These are phyloP conservation scores for Holocentrus rufus DNA, from an alignment of 2,797 vertebrate species.

Conservation along the genomic window DNA sequence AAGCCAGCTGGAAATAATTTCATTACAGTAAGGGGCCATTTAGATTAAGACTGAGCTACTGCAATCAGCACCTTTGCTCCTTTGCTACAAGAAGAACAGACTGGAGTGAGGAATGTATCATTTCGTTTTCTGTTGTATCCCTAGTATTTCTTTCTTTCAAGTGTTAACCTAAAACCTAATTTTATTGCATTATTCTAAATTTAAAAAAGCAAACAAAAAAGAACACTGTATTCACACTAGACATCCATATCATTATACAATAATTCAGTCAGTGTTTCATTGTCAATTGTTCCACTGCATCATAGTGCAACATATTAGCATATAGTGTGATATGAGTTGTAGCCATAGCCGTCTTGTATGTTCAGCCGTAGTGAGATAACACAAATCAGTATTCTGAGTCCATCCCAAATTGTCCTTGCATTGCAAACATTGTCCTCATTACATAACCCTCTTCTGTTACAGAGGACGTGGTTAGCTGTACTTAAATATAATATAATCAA, in stretches of 20 bases:
- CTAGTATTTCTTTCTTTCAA: neutral
- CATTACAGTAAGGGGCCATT: constrained; percentile 10
- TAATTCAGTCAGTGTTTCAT: no score
- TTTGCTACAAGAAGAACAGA: no score
- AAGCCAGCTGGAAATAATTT: constrained; percentile 36
- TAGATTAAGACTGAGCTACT: neutral
- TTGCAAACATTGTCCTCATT: neutral
- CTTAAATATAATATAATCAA: neutral
- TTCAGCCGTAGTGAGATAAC: no score
- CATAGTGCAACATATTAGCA: no score
- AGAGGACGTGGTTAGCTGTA: neutral
- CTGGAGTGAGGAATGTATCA: no score
- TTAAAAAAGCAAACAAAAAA: no score
- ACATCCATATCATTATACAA: no score
- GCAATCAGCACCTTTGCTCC: neutral
- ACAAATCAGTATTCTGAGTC: no score
- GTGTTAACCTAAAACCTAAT: no score
- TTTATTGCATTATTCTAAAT: no score
- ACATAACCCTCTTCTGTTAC: neutral
- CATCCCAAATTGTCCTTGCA: neutral
- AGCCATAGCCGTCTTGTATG: neutral
- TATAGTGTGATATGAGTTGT: neutral
- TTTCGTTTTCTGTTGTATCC: neutral
- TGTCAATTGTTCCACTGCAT: no score
- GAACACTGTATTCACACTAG: no score